Percentiles rank a stretch among this genome's conserved stretches.
Conservation (phyloP, 92 coral and sea anemone species). For the Porites lobata region DNA sequence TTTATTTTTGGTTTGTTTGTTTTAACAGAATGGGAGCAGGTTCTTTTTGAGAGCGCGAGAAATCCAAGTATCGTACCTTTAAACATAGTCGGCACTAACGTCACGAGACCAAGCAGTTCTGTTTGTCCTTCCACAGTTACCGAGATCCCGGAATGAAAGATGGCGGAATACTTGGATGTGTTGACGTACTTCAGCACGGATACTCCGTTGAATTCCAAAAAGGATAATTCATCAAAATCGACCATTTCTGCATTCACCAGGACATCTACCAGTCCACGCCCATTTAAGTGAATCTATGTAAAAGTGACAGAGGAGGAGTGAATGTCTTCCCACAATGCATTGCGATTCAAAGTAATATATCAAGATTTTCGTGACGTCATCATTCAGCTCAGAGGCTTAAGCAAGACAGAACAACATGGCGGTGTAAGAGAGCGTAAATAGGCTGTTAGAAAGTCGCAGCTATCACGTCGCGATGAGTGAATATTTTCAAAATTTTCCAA, state of each 20-base stretch:
- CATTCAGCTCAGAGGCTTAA: too few species aligned
- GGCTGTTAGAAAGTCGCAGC: too few species aligned
- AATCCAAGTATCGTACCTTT: constrained; percentile 18
- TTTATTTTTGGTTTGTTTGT: too few species aligned
- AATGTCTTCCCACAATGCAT: too few species aligned
- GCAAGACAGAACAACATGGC: too few species aligned
- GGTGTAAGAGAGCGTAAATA: not conserved
- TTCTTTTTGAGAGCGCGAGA: too few species aligned
- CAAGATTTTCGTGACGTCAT: too few species aligned
- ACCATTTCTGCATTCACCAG: constrained; percentile 75
- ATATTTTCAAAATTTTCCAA: too few species aligned
- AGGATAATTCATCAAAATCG: constrained; percentile 66
- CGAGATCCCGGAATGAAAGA: constrained; percentile 74
- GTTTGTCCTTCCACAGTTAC: constrained; percentile 75
- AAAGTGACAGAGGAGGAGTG: not conserved
- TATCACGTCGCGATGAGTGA: too few species aligned
- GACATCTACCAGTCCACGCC: constrained; percentile 72
- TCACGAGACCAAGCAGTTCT: constrained; percentile 70
- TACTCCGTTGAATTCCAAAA: constrained; percentile 70
- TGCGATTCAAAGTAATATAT: too few species aligned
- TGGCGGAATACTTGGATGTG: constrained; percentile 68
- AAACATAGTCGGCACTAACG: constrained; percentile 59
- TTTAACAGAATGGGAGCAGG: too few species aligned
- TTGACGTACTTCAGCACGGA: constrained; percentile 68
- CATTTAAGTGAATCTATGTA: constrained; percentile 75